Conservation (phyloP, 2,888 invertebrate genomes). For the Oxycera nigricornis region DNA sequence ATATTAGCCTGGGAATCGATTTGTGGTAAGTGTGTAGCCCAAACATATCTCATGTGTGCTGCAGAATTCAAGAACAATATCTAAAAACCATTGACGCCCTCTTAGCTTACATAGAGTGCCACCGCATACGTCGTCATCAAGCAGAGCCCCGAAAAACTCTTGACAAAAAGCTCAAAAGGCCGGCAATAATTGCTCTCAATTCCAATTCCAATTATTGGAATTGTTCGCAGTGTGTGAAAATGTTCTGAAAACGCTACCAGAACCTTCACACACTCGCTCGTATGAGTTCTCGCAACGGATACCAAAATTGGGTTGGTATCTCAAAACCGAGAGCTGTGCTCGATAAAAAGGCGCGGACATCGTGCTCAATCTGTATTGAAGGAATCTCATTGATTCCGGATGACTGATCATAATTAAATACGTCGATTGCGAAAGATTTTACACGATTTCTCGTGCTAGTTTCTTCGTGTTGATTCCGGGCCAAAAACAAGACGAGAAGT, state of each 20-base stretch:
- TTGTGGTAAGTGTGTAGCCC: neutral
- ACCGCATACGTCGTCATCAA: slow-evolving; percentile 37
- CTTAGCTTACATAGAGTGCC: slow-evolving; percentile 41
- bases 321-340: slow-evolving; percentile 3
- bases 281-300: neutral
- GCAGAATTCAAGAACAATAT: slow-evolving; percentile 1
- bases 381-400: slow-evolving; percentile 59
- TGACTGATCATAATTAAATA: slow-evolving; percentile 60
- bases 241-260: slow-evolving; percentile 4
- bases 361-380: slow-evolving; percentile 32
- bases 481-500: slow-evolving; percentile 10
- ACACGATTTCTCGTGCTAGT: slow-evolving; percentile 22
- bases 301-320: neutral
- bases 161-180: slow-evolving; percentile 42
- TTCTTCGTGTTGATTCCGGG: slow-evolving; percentile 24
- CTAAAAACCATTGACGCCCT: slow-evolving; percentile 40
- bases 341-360: neutral
- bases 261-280: neutral
- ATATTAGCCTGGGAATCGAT: slow-evolving; percentile 35
- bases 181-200: slow-evolving; percentile 35
- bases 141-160: slow-evolving; percentile 9
- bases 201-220: slow-evolving; percentile 9
- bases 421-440: slow-evolving; percentile 37
- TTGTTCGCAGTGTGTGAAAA: slow-evolving; percentile 37
- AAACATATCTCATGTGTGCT: slow-evolving; percentile 7